Base-by-base conservation (phyloP, 2,113 vertebrate genomes). In the Vidua chalybeata region DNA sequence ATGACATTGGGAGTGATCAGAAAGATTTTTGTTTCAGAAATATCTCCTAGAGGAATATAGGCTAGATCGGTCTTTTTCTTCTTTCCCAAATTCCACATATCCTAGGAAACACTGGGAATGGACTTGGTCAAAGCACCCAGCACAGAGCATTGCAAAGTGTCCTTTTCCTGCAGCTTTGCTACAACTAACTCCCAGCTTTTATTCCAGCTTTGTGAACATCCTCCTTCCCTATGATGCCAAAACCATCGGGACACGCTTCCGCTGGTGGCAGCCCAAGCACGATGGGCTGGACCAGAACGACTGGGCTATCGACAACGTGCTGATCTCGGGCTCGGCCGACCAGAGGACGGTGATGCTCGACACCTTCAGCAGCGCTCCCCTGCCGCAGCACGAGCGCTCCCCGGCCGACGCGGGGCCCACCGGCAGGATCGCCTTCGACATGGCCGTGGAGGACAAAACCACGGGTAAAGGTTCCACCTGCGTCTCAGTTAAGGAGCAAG, bases 231-330 rank as follows among this genome's bases (percentile, higher is more conserved):
- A 98, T 7, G 98, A 98, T 79, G 99, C 99, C 55, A 99, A 98
- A 90, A 97, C 97, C 67, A 97, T 99, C 4, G 99, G 98, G 37
- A 98, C 99, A 1, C 99, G 99, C 11, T 99, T 99, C 93, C 99
- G 99, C 76, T 99, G 99, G 99, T 99, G 99, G 99, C 99, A 99
- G 96, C 99, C 99, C 1, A 98, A 99, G 51, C 99, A 99, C 1
- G 98, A 99, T 0, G 99, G 99, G 13, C 97, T 98, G 15, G 99
- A 99, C 92, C 99, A 99, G 97, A 98, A 99, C 0, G 99, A 99
- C 88, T 99, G 99, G 99, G 99, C 99, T 11, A 97, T 99, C 3
- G 99, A 99, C 96, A 99, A 99, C 0, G 98, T 99, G 66, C 97
- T 99, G 68, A 99, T 99, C 76, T 98, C 99, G 0, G 99, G 99